phyloP scores from a whole-genome alignment of 2,888 invertebrate genomes.

The Panopea generosa region DNA sequence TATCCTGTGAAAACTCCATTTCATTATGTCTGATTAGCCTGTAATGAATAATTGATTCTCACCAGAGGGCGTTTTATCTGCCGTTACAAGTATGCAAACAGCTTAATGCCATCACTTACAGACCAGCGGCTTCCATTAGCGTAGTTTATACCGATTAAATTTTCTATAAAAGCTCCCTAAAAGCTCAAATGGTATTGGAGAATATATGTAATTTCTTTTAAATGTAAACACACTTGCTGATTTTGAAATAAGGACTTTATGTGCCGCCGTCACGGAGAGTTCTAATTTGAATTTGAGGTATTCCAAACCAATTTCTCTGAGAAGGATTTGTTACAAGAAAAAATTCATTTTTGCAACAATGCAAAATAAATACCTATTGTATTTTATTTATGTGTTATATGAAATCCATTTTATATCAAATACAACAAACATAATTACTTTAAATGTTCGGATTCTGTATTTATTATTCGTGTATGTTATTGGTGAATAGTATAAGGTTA shows the following conservation, averaged over 20 bases:
- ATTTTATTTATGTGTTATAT: too few relatives aligned
- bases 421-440: too few relatives aligned
- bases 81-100: conserved; percentile 31
- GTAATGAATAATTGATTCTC: conserved; percentile 58
- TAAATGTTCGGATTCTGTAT: too few relatives aligned
- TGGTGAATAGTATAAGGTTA: too few relatives aligned
- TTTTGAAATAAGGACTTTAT: background rate
- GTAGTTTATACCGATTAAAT: conserved; percentile 16
- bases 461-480: too few relatives aligned
- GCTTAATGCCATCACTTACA: conserved; percentile 45
- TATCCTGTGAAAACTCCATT: conserved; percentile 54
- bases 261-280: background rate
- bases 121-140: conserved; percentile 28
- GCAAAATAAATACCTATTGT: too few relatives aligned
- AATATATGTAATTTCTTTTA: background rate
- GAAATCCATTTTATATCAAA: too few relatives aligned
- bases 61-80: conserved; percentile 15
- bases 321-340: too few relatives aligned
- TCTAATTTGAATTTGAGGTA: background rate
- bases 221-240: background rate
- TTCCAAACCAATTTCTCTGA: too few relatives aligned
- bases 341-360: too few relatives aligned
- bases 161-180: conserved; percentile 3
- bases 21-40: conserved; percentile 51
- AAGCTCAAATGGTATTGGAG: background rate